Evolutionary conservation across 2,113 vertebrate species (phyloP), one percentile per base, ranked within the genome.

Genomic region (Hippoglossus stenolepis): DNA sequence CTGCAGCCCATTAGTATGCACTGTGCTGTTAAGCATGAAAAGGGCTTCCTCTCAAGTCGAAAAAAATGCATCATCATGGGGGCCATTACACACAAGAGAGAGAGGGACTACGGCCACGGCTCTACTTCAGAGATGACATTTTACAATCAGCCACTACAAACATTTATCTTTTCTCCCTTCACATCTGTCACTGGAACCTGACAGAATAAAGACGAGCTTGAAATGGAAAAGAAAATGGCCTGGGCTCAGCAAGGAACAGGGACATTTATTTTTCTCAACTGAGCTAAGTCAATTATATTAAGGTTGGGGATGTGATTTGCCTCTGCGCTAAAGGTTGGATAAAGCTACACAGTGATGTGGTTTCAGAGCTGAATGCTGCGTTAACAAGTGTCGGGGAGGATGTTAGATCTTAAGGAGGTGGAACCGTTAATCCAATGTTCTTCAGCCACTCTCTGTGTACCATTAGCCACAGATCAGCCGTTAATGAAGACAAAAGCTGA

Each of bases 101-200:
- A 92, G 86, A 88, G 61, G 57, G 88, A 92, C 92, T 91, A 90
- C 5, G 24, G 92, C 90, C 92, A 90, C 87, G 89, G 92, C 92
- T 93, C 90, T 85, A 93, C 93, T 95, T 94, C 94, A 92, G 85
- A 90, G 91, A 90, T 66, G 77, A 86, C 94, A 94, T 95, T 96
- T 90, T 95, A 90, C 91, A 95, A 94, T 93, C 90, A 91, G 87
- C 90, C 90, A 90, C 65, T 67, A 85, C 83, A 91, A 94, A 94
- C 91, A 94, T 92, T 91, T 78, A 89, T 94, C 87, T 94, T 85
- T 23, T 14, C 47, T 31, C 21, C 12, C 18, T 45, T 70, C 80
- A 64, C 70, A 77, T 84, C 57, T n/a, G 65, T 73, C 83, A 72
- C 28, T 54, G 62, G 23, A 73, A 68, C 26, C 59, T 62, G 62